Percentiles rank a stretch among this genome's conserved stretches.
These are phyloP conservation scores for Stegastes partitus DNA, from an alignment of 2,113 vertebrate species.

Conservation along the genomic window DNA sequence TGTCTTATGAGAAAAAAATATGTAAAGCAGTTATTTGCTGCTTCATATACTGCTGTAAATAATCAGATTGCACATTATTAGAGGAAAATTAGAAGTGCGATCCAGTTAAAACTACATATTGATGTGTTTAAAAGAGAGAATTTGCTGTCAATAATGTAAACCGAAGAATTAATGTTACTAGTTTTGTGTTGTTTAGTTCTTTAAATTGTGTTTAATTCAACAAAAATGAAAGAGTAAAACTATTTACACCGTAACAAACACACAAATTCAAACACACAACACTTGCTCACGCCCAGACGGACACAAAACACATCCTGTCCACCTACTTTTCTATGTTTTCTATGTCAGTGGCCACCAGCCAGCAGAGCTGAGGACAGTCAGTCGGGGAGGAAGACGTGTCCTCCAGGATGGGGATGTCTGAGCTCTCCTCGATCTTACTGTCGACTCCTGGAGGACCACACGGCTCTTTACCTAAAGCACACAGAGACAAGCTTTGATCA, in stretches of 20 bases:
- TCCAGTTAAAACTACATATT: too few relatives aligned
- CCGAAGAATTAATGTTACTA: too few relatives aligned
- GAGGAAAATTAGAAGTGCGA: too few relatives aligned
- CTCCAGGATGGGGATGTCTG: slow-evolving; percentile 93
- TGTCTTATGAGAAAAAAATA: not conserved
- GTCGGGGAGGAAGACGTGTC: slow-evolving; percentile 90
- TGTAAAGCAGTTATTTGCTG: not conserved
- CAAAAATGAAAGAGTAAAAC: too few relatives aligned
- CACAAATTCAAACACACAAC: not conserved
- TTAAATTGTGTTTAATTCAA: too few relatives aligned
- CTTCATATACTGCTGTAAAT: too few relatives aligned
- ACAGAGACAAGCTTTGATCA: slow-evolving; percentile 33
- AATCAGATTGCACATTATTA: too few relatives aligned
- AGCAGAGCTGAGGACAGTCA: slow-evolving; percentile 90
- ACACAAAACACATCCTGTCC: not conserved
- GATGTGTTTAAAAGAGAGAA: too few relatives aligned
- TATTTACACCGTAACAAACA: not conserved
- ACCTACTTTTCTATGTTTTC: slow-evolving; percentile 94
- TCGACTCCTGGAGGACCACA: slow-evolving; percentile 84
- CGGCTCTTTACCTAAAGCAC: slow-evolving; percentile 88
- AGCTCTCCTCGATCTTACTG: slow-evolving; percentile 89
- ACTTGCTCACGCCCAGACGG: not conserved
- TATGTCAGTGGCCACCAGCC: slow-evolving; percentile 94
- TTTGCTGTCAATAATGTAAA: too few relatives aligned
- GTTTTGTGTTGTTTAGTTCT: too few relatives aligned